phyloP scores from a whole-genome alignment of 1,140 invertebrate genomes.

The Physella acuta region DNA sequence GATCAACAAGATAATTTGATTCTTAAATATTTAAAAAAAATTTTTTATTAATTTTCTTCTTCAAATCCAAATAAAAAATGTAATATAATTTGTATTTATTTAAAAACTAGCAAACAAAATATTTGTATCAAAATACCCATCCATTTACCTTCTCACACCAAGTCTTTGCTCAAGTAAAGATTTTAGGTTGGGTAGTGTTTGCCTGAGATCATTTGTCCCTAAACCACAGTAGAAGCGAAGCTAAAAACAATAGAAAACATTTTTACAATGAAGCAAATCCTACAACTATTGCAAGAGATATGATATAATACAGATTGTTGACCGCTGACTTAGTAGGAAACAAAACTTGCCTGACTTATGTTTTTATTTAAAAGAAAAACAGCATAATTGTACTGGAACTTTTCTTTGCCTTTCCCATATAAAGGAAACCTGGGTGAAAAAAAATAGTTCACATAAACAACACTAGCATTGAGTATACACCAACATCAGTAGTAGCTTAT shows the following conservation, averaged over 20 bases:
- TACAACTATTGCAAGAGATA: background rate
- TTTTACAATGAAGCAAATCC: background rate
- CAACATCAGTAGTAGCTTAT: no score
- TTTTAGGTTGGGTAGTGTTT: constrained; percentile 25
- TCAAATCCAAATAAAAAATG: no score
- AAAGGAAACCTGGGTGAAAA: constrained; percentile 80
- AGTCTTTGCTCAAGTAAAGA: constrained; percentile 23
- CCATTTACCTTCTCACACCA: constrained; percentile 14
- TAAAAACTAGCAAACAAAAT: background rate
- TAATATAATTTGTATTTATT: no score
- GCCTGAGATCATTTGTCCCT: constrained; percentile 21
- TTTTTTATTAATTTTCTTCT: no score
- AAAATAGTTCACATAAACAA: no score
- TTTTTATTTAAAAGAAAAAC: constrained; percentile 87
- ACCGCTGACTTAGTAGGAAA: no score
- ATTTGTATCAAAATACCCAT: background rate
- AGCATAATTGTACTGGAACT: constrained; percentile 76
- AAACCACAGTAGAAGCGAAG: constrained; percentile 25
- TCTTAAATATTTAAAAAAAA: no score
- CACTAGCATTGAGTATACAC: no score
- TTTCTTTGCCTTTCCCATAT: constrained; percentile 74
- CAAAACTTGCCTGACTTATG: constrained; percentile 69
- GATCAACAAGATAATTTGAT: no score
- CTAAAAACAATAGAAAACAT: background rate
- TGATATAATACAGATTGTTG: background rate